Percentiles rank a stretch among this genome's conserved stretches.
These are phyloP conservation scores for Spicauda simplicius DNA, from an alignment of 2,888 invertebrate species.

Conservation along the genomic window DNA sequence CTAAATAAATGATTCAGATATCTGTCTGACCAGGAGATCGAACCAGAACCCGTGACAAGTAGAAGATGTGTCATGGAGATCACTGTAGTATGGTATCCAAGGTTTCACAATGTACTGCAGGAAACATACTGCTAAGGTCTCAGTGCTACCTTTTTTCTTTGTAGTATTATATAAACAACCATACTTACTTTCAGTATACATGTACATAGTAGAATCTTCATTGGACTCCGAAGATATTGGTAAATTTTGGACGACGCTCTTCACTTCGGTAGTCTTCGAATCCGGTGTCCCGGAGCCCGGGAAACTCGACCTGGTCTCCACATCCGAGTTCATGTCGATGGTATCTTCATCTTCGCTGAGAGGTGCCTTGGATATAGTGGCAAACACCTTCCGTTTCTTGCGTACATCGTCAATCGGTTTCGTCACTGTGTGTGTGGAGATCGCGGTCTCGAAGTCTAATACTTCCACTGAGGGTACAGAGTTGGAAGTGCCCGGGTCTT, in stretches of 20 bases:
- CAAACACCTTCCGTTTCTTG: constrained; percentile 55
- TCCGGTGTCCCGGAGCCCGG: constrained; percentile 73
- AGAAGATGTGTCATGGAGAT: too few species aligned
- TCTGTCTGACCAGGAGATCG: too few species aligned
- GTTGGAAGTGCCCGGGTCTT: neutral
- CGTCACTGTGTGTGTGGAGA: constrained; percentile 73
- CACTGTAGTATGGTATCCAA: too few species aligned
- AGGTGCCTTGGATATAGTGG: constrained; percentile 51
- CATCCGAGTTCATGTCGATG: constrained; percentile 62
- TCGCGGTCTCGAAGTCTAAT: constrained; percentile 71
- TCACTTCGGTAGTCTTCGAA: constrained; percentile 59
- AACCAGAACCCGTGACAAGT: too few species aligned
- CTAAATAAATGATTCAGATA: too few species aligned
- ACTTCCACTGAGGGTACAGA: constrained; percentile 9
- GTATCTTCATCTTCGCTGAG: constrained; percentile 74
- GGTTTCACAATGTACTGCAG: too few species aligned
- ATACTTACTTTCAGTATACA: constrained; percentile 72
- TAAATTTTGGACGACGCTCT: constrained; percentile 38
- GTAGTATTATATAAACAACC: neutral
- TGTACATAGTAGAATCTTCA: constrained; percentile 62
- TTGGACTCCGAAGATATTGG: constrained; percentile 60
- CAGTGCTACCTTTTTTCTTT: neutral
- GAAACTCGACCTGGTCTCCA: constrained; percentile 73
- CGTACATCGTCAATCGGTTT: constrained; percentile 55
- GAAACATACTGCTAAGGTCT: too few species aligned